Evolutionary conservation across 2,797 vertebrate genomes (phyloP).

Genomic region (Eulemur albifrons): DNA sequence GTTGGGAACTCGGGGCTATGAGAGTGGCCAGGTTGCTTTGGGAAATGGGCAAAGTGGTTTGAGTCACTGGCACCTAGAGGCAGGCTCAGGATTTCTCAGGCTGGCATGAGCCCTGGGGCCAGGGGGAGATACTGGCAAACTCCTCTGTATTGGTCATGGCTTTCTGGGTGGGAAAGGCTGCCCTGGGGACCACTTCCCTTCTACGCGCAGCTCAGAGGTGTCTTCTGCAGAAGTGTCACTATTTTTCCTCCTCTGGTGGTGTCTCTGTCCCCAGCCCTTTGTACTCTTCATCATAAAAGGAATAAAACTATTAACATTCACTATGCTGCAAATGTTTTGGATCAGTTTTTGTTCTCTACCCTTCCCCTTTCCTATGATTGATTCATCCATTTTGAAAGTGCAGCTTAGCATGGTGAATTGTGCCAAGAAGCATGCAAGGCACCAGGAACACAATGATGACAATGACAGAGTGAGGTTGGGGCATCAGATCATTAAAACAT

Average conservation of each 20-base stretch:
- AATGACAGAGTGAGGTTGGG: background rate
- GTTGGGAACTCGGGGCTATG: background rate
- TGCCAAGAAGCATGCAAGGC: background rate
- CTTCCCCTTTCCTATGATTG: background rate
- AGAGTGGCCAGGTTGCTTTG: background rate
- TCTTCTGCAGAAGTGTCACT: background rate
- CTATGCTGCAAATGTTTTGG: background rate
- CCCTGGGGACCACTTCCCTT: too few species aligned
- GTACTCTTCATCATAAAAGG: background rate
- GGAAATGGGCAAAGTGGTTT: background rate
- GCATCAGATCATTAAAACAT: background rate
- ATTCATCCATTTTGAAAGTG: background rate
- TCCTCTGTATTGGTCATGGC: too few species aligned
- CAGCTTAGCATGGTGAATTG: too few species aligned
- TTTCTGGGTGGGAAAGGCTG: background rate
- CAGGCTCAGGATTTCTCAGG: background rate
- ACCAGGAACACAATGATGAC: too few species aligned
- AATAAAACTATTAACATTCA: constrained; percentile 38
- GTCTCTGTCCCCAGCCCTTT: background rate
- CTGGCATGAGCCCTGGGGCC: background rate
- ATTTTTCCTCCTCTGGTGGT: background rate
- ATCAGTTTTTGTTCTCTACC: background rate
- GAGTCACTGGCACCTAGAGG: background rate
- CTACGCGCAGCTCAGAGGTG: background rate
- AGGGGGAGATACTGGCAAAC: background rate